Percentiles rank a stretch among this genome's conserved stretches.
These are phyloP conservation scores for Bos indicus DNA, from an alignment of 2,113 vertebrate species.

Conservation along the genomic window DNA sequence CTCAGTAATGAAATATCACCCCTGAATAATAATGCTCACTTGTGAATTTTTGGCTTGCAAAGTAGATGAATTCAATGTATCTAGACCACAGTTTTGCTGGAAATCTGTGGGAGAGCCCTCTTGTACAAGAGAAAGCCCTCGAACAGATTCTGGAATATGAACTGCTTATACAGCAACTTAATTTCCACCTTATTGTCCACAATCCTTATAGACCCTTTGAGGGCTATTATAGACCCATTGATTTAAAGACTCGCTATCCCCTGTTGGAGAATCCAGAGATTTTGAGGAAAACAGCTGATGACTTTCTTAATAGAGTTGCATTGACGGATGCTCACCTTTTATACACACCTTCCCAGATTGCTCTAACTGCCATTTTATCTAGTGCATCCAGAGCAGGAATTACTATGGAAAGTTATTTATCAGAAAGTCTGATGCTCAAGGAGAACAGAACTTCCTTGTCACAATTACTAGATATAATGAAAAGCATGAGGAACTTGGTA, in stretches of 20 bases:
- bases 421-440: conserved; percentile 88
- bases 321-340: conserved; percentile 92
- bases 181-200: conserved; percentile 96
- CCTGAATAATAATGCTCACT: conserved; percentile 77
- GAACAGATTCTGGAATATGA: conserved; percentile 97
- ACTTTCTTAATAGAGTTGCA: conserved; percentile 91
- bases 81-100: conserved; percentile 94
- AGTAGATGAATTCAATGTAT: conserved; percentile 99
- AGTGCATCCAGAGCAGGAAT: conserved; percentile 92
- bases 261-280: conserved; percentile 94
- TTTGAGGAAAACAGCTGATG: conserved; percentile 92
- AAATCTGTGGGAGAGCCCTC: conserved; percentile 91
- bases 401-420: conserved; percentile 93
- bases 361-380: conserved; percentile 90
- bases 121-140: conserved; percentile 89
- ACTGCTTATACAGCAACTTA: conserved; percentile 94
- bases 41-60: conserved; percentile 96
- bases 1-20: no score
- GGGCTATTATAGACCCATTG: conserved; percentile 89
- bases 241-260: conserved; percentile 95
- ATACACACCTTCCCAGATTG: conserved; percentile 92
- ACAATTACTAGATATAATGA: conserved; percentile 90
- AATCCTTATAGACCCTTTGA: conserved; percentile 96
- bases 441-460: conserved; percentile 83
- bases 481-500: conserved; percentile 90